Percentiles rank a stretch among this genome's conserved stretches.
Conservation (phyloP, 2,113 vertebrate species). For the Phylloscopus trochiloides region DNA sequence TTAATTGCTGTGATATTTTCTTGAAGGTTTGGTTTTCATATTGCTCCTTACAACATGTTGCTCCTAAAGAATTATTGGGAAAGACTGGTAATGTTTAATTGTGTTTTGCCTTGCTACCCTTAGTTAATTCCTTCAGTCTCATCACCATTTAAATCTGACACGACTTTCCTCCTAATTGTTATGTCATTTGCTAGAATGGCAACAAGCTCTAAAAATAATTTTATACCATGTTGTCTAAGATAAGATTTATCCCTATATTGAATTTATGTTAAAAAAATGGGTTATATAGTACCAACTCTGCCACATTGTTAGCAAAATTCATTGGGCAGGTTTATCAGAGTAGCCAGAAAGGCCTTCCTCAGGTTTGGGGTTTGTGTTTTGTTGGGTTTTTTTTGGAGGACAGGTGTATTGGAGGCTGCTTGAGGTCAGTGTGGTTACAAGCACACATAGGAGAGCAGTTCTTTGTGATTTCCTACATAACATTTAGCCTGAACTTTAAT, state of each 20-base stretch:
- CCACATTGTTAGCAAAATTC: background rate
- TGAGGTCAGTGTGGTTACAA: background rate
- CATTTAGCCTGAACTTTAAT: slow-evolving; percentile 34
- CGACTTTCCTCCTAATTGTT: background rate
- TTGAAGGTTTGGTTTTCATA: slow-evolving; percentile 64
- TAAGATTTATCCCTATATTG: background rate
- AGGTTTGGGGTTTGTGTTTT: background rate
- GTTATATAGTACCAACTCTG: background rate
- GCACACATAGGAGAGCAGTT: background rate
- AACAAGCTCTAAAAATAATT: background rate
- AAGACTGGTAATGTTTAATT: slow-evolving; percentile 3
- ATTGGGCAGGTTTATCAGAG: background rate
- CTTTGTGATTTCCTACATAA: background rate
- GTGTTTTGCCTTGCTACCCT: slow-evolving; percentile 1
- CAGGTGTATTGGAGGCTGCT: background rate
- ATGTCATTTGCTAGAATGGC: background rate
- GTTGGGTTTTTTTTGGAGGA: background rate
- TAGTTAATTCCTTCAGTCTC: background rate
- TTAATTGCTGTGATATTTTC: slow-evolving; percentile 64
- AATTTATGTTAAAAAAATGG: background rate
- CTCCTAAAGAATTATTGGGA: slow-evolving; percentile 26
- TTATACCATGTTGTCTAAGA: background rate
- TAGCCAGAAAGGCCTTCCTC: background rate
- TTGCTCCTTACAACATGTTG: slow-evolving; percentile 29
- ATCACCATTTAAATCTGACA: background rate